Conservation (phyloP, 2,797 vertebrate genomes). For the Trematomus bernacchii region DNA sequence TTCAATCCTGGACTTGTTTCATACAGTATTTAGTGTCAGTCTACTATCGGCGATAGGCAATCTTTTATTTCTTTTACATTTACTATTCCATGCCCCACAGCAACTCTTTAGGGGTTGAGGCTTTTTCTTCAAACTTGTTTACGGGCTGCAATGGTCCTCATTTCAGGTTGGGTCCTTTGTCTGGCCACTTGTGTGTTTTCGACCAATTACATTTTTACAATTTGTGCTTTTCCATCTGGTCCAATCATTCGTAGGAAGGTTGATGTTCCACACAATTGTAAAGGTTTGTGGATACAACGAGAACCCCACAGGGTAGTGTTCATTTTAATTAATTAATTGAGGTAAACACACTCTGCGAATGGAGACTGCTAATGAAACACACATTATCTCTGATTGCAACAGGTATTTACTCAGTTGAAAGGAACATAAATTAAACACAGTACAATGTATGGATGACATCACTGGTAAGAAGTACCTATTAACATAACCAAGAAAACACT, state of each 20-base stretch:
- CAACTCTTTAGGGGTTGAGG: neutral
- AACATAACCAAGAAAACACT: neutral
- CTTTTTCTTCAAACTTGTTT: neutral
- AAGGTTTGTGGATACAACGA: neutral
- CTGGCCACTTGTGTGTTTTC: neutral
- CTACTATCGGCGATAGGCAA: accelerated
- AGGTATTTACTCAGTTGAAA: neutral
- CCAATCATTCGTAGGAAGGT: neutral
- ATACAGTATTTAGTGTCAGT: no score
- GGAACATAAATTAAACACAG: no score
- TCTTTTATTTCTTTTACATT: no score
- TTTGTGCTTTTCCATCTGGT: neutral
- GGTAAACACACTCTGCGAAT: neutral
- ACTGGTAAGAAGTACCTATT: neutral
- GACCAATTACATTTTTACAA: neutral
- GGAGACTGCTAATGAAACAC: neutral
- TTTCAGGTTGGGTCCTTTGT: neutral
- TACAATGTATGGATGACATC: neutral
- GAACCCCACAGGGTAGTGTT: neutral
- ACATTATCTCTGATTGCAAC: neutral
- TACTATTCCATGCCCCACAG: no score
- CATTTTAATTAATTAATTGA: constrained; percentile 17
- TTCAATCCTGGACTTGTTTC: no score
- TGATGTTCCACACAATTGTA: neutral
- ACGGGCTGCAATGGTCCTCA: no score